Evolutionary conservation across 2,113 vertebrate species (phyloP), one percentile per base, ranked within the genome.

Genomic region (Paramormyrops kingsleyae): DNA sequence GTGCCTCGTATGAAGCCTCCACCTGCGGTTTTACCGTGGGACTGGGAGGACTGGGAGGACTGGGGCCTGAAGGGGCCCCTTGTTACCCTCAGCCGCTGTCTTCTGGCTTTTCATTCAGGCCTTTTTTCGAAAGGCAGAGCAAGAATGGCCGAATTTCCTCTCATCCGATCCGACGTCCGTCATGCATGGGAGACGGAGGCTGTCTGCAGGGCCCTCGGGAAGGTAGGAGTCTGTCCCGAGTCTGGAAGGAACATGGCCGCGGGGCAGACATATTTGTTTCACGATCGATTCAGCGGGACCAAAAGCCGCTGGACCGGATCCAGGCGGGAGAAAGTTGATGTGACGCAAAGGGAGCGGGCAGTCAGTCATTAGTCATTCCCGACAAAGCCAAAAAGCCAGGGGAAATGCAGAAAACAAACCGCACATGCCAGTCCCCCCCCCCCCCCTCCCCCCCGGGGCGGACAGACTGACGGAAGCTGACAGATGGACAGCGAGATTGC

Each of bases 311-410:
- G 87, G 87, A 27, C 35, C 21, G 12, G 87, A n/a, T 70, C 87
- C 87, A 88, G 87, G 21, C 21, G 24, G 17, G 42, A 42, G 31
- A 44, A 8, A 27, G 87, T 47, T 47, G 56, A 70, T 8, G 56
- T 88, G 87, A 70, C 39, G 56, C 42, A 46, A 17, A 44, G 24
- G 66, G 12, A 42, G 17, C 0, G n/a, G 66, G 88, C 44, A 31
- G 44, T 77, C 59, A 31, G 88, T 88, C 88, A 77, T 88, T 77
- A 74, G 88, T 88, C 88, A 88, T 44, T 49, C 31, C 62, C 7
- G 44, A 31, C 42, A 8, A 49, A 19, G 42, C 59, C 62, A 24
- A 74, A 49, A 62, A 31, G 42, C 62, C 62, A 8, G 19, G 17
- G 83, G 83, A 42, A 4, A 84, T 47, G 42, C n/a, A 27, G 66